phyloP scores from a whole-genome alignment of 2,797 vertebrate genomes.

The Dryobates pubescens region DNA sequence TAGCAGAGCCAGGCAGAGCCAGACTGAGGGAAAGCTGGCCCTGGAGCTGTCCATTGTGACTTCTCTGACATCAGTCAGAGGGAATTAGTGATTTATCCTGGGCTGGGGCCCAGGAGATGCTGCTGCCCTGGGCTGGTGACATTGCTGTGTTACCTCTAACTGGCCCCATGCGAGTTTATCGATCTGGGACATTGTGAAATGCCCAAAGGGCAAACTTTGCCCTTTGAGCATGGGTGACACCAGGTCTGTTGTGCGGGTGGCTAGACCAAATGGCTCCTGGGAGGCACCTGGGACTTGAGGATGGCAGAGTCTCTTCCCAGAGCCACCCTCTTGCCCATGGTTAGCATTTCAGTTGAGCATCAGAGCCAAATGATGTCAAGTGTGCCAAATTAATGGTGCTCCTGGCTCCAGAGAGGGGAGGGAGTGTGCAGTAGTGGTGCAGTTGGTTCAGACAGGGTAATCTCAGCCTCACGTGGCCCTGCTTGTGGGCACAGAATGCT shows the following conservation, averaged over 20 bases:
- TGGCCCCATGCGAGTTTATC: neutral
- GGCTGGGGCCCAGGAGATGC: neutral
- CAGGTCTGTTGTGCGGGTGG: neutral
- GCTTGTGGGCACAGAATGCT: neutral
- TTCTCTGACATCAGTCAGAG: neutral
- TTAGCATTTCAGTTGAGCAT: neutral
- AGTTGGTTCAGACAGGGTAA: neutral
- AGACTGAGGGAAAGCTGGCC: neutral
- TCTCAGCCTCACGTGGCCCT: neutral
- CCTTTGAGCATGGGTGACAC: neutral
- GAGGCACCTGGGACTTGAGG: rapidly evolving
- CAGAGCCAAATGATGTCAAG: neutral
- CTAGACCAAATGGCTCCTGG: rapidly evolving
- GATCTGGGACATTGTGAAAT: neutral
- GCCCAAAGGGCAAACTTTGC: neutral
- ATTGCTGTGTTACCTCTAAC: neutral
- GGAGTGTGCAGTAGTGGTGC: rapidly evolving
- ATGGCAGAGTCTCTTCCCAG: neutral
- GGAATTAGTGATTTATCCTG: neutral
- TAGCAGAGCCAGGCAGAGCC: neutral
- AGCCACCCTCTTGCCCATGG: neutral
- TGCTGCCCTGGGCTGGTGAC: neutral
- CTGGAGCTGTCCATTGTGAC: neutral
- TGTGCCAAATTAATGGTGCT: neutral
- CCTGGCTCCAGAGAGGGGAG: neutral